These are phyloP conservation scores for Zaprionus ghesquierei DNA, from an alignment of 1,140 invertebrate species.

Conservation along the genomic window DNA sequence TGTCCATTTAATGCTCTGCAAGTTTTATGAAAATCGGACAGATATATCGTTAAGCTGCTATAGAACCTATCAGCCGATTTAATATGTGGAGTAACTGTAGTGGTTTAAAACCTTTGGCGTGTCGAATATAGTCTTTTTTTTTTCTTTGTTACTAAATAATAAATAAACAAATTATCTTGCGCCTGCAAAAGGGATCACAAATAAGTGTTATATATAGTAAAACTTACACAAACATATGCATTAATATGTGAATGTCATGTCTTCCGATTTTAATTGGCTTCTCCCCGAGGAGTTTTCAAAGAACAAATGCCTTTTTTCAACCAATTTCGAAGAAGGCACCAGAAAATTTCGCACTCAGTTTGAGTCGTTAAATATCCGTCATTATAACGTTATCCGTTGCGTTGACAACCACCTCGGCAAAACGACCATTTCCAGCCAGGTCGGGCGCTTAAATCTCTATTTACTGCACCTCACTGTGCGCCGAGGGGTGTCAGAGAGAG, in stretches of 20 bases:
- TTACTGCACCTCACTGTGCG: conserved; percentile 66
- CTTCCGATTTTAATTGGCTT: not conserved
- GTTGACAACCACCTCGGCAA: conserved; percentile 47
- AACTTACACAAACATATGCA: too few species aligned
- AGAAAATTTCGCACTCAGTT: not conserved
- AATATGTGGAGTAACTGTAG: too few species aligned
- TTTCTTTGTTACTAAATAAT: too few species aligned
- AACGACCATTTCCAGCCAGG: conserved; percentile 45
- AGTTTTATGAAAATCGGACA: too few species aligned
- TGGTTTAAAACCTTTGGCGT: too few species aligned
- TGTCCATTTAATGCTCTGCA: too few species aligned
- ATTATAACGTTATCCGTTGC: conserved; percentile 10
- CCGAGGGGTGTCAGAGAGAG: conserved; percentile 27
- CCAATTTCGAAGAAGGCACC: not conserved
- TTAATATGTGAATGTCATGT: not conserved
- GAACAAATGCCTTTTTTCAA: not conserved
- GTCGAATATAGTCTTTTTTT: too few species aligned
- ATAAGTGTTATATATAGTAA: too few species aligned
- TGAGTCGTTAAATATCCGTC: not conserved
- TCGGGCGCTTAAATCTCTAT: conserved; percentile 71
- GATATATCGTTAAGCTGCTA: too few species aligned
- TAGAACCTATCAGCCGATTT: too few species aligned
- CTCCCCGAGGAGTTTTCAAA: not conserved
- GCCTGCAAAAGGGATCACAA: too few species aligned
- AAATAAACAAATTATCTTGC: too few species aligned